Evolutionary conservation across 2,113 vertebrate species (phyloP), one percentile per base, ranked within the genome.

Genomic region (Bubo bubo): DNA sequence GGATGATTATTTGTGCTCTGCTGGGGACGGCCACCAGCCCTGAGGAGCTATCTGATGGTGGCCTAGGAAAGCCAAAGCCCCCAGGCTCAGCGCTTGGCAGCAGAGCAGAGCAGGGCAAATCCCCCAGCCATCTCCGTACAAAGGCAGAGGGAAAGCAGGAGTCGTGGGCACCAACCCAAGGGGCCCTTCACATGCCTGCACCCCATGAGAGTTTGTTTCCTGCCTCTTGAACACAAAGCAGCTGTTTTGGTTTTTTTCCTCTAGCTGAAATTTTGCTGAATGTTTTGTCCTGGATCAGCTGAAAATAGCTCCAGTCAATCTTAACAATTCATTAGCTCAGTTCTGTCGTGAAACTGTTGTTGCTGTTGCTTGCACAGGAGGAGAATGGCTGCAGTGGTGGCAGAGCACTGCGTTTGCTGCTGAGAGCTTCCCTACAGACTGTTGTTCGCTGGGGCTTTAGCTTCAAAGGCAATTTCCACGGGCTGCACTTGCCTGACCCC

Each of bases 161-260:
- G 73, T 43, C 1, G 0, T 30, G 67, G 67, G 64, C 67, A 32
- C 17, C 62, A 79, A 55, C 41, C 60, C 82, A 37, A 58, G 50
- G 24, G 53, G 43, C 35, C 22, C 55, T 90, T 74, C 59, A 6
- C 20, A 10, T 1, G 1, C 12, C n/a, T 2, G 24, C 15, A 10
- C 19, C 63, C 79, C 43, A 4, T 2, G 21, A 43, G 63, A 76
- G 18, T 28, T 30, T 0, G 4, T 45, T 95, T 77, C 59, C 90
- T 96, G 80, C 90, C 80, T 88, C 75, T 76, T 34, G 22, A 91
- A n/a, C 39, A 37, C 39, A 80, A 72, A 87, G 59, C 79, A 93
- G 62, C 49, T 73, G 35, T 8, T 4, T 3, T 53, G 9, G 15
- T 27, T 8, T 47, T 63, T 67, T 76, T 88, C 53, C 58, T 0